Evolutionary conservation across 2,888 invertebrate species (phyloP), one percentile per base, ranked within the genome.

Genomic region (Pollenia griseotomentosa): DNA sequence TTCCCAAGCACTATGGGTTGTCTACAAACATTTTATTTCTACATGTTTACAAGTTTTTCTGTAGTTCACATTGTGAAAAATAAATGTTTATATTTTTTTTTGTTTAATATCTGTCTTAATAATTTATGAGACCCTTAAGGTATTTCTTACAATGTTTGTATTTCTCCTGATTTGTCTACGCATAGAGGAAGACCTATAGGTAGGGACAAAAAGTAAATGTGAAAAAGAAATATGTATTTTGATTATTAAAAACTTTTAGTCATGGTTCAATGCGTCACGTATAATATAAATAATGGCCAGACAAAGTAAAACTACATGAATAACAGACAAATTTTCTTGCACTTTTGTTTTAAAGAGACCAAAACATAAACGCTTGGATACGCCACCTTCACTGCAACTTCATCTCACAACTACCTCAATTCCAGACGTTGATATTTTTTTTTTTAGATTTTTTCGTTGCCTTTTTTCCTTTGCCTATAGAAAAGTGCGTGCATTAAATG

Each of bases 41-140:
- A 48, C 65, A 46, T 66, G 70, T 81, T 65, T 4, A 66, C 82
- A 74, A 42, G 12, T 19, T n/a, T 57, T 40, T 9, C 46, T 42
- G 71, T 63, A 40, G 19, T 57, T 19, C 12, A 66, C 8, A 33
- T 48, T 48, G 48, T 42, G 23, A 23, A 12, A 48, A 57, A 48
- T n/a, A n/a, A 61, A 71, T 61, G 40, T 59, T 66, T 48, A 19
- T 11, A 2, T 33, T 33, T 33, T 42, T 3, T 14, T 46, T 46
- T 44, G 71, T 71, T 70, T 53, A 59, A 48, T 66, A 77, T 85
- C 74, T 81, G 79, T 55, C 83, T 53, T 55, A 66, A 81, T 81
- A 87, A 87, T 87, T 87, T 87, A 84, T 87, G 83, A 73, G 77
- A 55, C 84, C 84, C 84, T 87, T 84, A 81, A 78, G 65, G 81